Base-by-base conservation (phyloP, 2,888 invertebrate genomes). In the Diplazon laetatorius region DNA sequence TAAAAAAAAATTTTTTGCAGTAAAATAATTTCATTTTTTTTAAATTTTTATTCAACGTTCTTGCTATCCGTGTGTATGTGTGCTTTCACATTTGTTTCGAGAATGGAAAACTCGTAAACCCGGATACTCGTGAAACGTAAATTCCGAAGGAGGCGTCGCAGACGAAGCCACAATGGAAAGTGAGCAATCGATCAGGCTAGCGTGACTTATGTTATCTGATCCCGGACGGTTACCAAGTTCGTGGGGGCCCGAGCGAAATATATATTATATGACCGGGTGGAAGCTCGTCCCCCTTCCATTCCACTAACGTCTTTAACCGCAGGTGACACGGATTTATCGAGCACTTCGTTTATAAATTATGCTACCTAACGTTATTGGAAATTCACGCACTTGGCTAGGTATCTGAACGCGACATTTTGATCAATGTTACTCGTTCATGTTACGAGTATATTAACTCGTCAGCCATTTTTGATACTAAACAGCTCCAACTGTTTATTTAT, bases 161-260 rank as follows among this genome's bases (percentile, higher is more conserved):
- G 18, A 44, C 25, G 14, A 63, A 77, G 60, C 25, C 37, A 22
- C 25, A 42, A 72, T 55, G 52, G 46, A 72, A 62, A 66, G 48
- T 62, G 72, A 73, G 59, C 57, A 71, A 70, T 73, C 69, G 65
- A 73, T 73, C 59, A 37, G 5, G 44, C 22, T 57, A 30, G 66
- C 76, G 60, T 72, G 60, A 71, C 76, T 50, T 16, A 44, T 50
- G 71, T 76, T 65, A 76, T 71, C 66, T 46, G 76, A 76, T 71
- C 71, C 42, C 50, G 22, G 66, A n/a, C 50, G 71, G 65, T 66
- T 71, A 76, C 60, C 59, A 60, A 42, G 25, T 52, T 66, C 60
- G 59, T 46, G 22, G 52, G 16, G 52, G n/a, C n/a, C 50, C 35
- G 44, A 37, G 50, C 35, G 16, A 59, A n/a, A n/a, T n/a, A n/a